Conservation (phyloP, 2,113 vertebrate genomes). For the Dunckerocampus dactyliophorus region DNA sequence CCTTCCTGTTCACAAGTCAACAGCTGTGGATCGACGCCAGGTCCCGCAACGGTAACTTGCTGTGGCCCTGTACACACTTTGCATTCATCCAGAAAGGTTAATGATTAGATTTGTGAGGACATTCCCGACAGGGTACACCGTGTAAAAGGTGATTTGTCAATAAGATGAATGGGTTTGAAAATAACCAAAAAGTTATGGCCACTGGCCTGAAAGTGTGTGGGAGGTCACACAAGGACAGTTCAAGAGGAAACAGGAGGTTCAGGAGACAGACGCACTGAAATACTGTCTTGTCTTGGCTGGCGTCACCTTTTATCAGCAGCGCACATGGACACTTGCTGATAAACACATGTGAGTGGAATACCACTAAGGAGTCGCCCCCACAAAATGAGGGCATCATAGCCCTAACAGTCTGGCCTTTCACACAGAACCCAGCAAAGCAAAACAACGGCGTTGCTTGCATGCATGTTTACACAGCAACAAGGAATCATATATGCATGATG, state of each 20-base stretch:
- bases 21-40: background rate
- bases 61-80: slow-evolving; percentile 13
- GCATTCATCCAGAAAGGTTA: slow-evolving; percentile 37
- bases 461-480: too few relatives aligned
- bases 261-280: slow-evolving; percentile 13
- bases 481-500: too few relatives aligned
- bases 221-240: slow-evolving; percentile 13
- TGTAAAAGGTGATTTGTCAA: slow-evolving; percentile 31
- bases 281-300: slow-evolving; percentile 18
- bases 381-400: too few relatives aligned
- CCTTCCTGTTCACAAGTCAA: slow-evolving; percentile 20
- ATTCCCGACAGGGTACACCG: slow-evolving; percentile 46
- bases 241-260: slow-evolving; percentile 48
- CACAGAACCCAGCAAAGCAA: too few relatives aligned
- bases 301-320: slow-evolving; percentile 49
- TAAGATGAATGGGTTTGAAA: slow-evolving; percentile 24
- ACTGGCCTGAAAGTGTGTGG: slow-evolving; percentile 6
- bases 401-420: too few relatives aligned
- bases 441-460: too few relatives aligned
- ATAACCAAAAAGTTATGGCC: background rate
- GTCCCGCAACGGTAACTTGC: background rate
- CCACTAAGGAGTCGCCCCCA: background rate
- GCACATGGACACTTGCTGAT: slow-evolving; percentile 41
- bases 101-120: slow-evolving; percentile 34
- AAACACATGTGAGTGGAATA: slow-evolving; percentile 32